Evolutionary conservation across 1,140 invertebrate species (phyloP), one percentile per base, ranked within the genome.

Genomic region (Anastatus disparis): DNA sequence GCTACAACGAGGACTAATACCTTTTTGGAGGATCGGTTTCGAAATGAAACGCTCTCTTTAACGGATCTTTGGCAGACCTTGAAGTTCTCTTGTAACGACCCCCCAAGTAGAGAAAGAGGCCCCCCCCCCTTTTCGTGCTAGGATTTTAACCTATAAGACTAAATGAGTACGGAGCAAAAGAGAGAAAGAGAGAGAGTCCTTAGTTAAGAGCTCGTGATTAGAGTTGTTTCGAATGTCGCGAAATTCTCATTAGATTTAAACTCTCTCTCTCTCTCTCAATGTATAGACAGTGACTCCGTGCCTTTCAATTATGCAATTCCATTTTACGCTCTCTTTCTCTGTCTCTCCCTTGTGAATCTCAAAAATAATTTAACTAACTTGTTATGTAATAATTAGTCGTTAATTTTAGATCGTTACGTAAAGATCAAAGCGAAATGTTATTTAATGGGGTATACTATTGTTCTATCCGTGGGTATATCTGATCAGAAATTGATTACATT

Each of bases 211-310:
- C 26, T 58, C 17, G 64, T 67, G 64, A 58, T 58, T 67, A 46
- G 64, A 67, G n/a, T 17, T 48, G 52, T 48, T 67, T 67, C 64
- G 64, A 35, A 29, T 58, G 64, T 67, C 53, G 40, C 38, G 52
- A 46, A 9, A 12, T n/a, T 46, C 58, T 26, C 38, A 24, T 44
- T 44, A 44, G 12, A 31, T 46, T 63, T 63, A 15, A 22, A n/a
- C n/a, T n/a, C n/a, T n/a, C n/a, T n/a, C n/a, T n/a, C n/a, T n/a
- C n/a, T n/a, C n/a, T n/a, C n/a, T n/a, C n/a, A n/a, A n/a, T n/a
- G n/a, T n/a, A n/a, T n/a, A n/a, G n/a, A n/a, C n/a, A n/a, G n/a
- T n/a, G n/a, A n/a, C 29, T n/a, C 24, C 15, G 24, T 20, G 40
- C 22, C 53, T 67, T 58, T 67, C 64, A 35, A n/a, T 58, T 58